phyloP scores from a whole-genome alignment of 2,113 vertebrate species.

The Passer domesticus region DNA sequence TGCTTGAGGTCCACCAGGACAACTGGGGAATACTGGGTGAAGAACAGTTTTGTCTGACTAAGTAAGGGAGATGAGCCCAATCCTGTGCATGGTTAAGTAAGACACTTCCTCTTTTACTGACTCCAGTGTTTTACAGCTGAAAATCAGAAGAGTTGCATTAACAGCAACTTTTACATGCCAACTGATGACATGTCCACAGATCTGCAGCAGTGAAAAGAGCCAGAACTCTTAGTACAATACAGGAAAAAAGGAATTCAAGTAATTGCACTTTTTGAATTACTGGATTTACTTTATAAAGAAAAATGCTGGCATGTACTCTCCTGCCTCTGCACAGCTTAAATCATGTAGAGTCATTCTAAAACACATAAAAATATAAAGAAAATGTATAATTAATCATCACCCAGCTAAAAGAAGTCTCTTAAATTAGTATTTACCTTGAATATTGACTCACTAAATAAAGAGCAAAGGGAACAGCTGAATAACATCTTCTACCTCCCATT shows the following conservation, averaged over 20 bases:
- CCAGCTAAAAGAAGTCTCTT: background rate
- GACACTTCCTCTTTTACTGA: background rate
- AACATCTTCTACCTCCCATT: background rate
- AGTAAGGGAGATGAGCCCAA: background rate
- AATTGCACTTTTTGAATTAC: slow-evolving; percentile 7
- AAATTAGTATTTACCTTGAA: slow-evolving; percentile 7
- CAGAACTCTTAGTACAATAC: background rate
- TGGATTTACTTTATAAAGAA: background rate
- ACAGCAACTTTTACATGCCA: background rate
- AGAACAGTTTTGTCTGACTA: background rate
- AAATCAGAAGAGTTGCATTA: background rate
- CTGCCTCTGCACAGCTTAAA: background rate
- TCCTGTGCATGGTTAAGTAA: background rate
- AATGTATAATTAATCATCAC: background rate
- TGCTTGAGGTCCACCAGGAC: background rate
- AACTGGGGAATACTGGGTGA: background rate
- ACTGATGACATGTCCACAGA: background rate
- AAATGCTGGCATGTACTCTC: slow-evolving; percentile 16
- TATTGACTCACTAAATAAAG: background rate
- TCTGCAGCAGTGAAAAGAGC: background rate
- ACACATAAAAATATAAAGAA: background rate
- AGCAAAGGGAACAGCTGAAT: background rate
- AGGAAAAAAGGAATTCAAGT: background rate
- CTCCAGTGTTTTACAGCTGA: background rate
- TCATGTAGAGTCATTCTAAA: background rate